Evolutionary conservation across 2,797 vertebrate species (phyloP), one percentile per base, ranked within the genome.

Genomic region (Coreius guichenoti): DNA sequence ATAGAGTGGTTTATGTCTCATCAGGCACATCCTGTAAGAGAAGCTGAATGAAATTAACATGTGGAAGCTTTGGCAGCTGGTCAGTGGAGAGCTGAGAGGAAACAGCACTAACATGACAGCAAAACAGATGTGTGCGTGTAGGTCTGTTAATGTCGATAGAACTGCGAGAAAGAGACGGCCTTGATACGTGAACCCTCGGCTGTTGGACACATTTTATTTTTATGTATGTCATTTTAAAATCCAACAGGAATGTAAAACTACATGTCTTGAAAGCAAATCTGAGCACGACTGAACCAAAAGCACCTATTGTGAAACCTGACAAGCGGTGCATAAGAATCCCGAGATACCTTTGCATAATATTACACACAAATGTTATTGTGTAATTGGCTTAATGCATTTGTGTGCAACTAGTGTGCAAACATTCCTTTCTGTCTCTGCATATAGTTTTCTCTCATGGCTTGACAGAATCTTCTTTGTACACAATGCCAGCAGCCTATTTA

Each of bases 361-460:
- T 82, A 78, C 72, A 65, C 70, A 79, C 63, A 45, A 88, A 87
- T 81, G 2, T 29, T 90, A 80, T 87, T 67, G 87, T 86, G 83
- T 80, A 86, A 84, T 88, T 84, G 89, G 77, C 84, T 85, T 85
- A 87, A 87, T 77, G 72, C 36, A 69, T 83, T 79, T 54, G 56
- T 36, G 81, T 86, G 90, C 43, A 90, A 89, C 47, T 90, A 87
- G 87, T 92, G 85, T 86, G 77, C 63, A 75, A 94, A 95, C 94
- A 95, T 95, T 95, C 93, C 92, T 93, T 84, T 90, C 93, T 94
- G 94, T 94, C 92, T 92, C 89, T 91, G 92, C 90, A 91, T 91
- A 88, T 75, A 63, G 67, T 72, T 36, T 75, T 82, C 82, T 89
- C 86, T 89, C 87, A 80, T 89, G 87, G 63, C 5, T 87, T 91